These are phyloP conservation scores for Philhelius pedissequus DNA, from an alignment of 2,888 invertebrate species.

Conservation along the genomic window DNA sequence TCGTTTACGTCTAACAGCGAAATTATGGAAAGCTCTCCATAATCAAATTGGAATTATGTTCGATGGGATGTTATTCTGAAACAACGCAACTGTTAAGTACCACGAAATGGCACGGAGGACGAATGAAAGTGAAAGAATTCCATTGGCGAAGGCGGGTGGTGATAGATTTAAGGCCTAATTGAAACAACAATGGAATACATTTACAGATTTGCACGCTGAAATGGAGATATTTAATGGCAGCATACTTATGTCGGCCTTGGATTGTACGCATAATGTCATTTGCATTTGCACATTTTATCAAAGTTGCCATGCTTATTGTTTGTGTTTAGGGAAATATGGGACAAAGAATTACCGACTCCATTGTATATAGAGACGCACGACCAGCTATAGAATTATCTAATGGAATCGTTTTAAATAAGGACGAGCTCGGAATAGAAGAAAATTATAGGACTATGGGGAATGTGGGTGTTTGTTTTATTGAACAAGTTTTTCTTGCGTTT, in stretches of 20 bases:
- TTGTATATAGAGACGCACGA: conserved; percentile 4
- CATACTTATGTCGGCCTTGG: neutral
- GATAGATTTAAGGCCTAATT: conserved; percentile 56
- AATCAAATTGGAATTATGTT: conserved; percentile 65
- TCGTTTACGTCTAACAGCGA: conserved; percentile 61
- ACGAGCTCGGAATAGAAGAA: neutral
- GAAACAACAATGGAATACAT: conserved; percentile 66
- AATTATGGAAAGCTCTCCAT: conserved; percentile 66
- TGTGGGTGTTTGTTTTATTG: neutral
- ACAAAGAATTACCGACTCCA: neutral
- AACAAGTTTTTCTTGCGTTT: neutral
- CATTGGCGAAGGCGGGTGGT: neutral
- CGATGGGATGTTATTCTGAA: conserved; percentile 47
- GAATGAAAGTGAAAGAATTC: neutral
- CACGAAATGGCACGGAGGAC: neutral
- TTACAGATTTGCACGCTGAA: conserved; percentile 58
- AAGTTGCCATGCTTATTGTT: neutral
- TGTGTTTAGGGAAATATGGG: neutral
- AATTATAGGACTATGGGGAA: neutral
- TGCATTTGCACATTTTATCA: conserved; percentile 23
- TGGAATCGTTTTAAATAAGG: conserved; percentile 5
- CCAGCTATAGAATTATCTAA: conserved; percentile 42
- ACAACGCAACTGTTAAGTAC: conserved; percentile 16
- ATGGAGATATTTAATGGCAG: conserved; percentile 9
- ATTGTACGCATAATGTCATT: conserved; percentile 30